Evolutionary conservation across 35 echinoderm and acorn worm species (phyloP), one percentile per base, ranked within the genome.

Genomic region (Lytechinus variegatus): DNA sequence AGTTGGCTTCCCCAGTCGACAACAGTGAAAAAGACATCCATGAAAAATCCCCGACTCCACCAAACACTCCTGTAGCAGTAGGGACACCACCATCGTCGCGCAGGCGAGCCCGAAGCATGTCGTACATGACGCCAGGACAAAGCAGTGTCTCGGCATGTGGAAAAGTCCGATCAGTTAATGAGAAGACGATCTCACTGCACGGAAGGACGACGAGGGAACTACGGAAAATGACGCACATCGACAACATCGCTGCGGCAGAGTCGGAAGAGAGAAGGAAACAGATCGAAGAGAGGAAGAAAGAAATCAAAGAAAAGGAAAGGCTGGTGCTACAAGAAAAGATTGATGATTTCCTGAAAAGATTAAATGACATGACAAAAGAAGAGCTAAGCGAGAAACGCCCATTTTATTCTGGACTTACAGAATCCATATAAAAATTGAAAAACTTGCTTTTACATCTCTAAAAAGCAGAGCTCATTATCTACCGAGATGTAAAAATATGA

Each of bases 121-220:
- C 92, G 53, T 93, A 93, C n/a, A 33, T 93, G 55, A 16, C 92
- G 52, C 54, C 57, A 5, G 9, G 14, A 10, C 92, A 93, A 27
- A 57, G 28, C 27, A 57, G 53, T 21, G 24, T 93, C 52, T 54
- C 92, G 52, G 92, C 55, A 3, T 93, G 54, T 5, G 92, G 92
- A 27, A 93, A 93, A 57, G 92, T 93, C 14, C 92, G 92, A 93
- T 9, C 92, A 27, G 55, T 93, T 0, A 93, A 93, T 27, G 53
- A 93, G 10, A 33, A 28, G 52, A 93, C 52, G 52, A 93, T 93
- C 52, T 93, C 92, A 54, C 52, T 93, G 54, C 92, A 93, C 54
- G 92, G 92, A 27, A 54, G 92, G 52, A 93, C 92, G 11, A 55
- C 92, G 53, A 0, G 92, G 11, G 53, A 93, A 54, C 92, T 93